Percentiles rank a stretch among this genome's conserved stretches.
These are phyloP conservation scores for Gadus chalcogrammus DNA, from an alignment of 2,113 vertebrate species.

Conservation along the genomic window DNA sequence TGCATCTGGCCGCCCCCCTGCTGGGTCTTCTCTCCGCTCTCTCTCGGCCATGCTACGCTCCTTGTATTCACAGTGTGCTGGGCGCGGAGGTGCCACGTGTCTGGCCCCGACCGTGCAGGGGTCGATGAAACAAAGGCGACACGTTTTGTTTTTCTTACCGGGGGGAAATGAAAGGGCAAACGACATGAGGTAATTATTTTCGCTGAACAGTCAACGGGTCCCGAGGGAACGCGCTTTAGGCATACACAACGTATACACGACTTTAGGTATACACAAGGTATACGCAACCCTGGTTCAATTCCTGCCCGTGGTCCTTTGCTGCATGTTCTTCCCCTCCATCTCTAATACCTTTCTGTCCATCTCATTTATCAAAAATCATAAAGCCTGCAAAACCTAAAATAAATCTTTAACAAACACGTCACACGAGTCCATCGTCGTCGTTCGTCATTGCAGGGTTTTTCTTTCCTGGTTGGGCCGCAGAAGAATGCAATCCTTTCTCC, in stretches of 20 bases:
- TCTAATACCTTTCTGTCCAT: too few species aligned
- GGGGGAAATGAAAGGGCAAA: neutral
- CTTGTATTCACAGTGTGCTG: neutral
- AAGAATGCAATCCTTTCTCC: conserved; percentile 5
- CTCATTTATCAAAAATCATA: too few species aligned
- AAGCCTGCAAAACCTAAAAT: neutral
- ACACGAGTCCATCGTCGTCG: neutral
- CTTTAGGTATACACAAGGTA: too few species aligned
- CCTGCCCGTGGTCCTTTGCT: too few species aligned
- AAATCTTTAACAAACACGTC: too few species aligned
- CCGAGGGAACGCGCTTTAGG: neutral
- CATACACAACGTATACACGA: neutral
- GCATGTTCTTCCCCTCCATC: too few species aligned
- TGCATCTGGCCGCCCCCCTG: conserved; percentile 61
- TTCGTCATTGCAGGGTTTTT: neutral
- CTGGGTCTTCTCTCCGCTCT: conserved; percentile 40
- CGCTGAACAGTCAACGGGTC: neutral
- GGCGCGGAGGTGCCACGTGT: neutral
- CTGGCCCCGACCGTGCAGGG: neutral
- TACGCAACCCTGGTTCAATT: too few species aligned
- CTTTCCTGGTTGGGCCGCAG: neutral
- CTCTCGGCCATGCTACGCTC: conserved; percentile 16
- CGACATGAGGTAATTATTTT: neutral
- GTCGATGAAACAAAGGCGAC: neutral
- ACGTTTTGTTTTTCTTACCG: neutral